These are phyloP conservation scores for Rambutsinella grinnellia DNA, from an alignment of 2,888 invertebrate species.

Conservation along the genomic window DNA sequence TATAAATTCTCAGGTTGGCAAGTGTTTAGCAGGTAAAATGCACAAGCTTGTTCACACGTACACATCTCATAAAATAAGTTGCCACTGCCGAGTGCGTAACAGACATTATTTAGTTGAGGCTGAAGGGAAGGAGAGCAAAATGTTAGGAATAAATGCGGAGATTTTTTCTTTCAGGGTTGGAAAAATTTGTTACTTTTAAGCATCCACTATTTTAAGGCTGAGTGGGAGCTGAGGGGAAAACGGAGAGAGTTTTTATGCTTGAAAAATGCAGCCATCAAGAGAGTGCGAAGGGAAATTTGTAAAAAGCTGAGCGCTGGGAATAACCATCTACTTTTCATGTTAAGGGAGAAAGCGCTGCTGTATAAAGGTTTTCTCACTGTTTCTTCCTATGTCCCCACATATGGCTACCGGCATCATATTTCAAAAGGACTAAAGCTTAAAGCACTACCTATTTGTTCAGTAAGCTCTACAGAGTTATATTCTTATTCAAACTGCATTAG, in stretches of 20 bases:
- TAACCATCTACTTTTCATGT: not conserved
- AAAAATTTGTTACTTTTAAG: conserved; percentile 18
- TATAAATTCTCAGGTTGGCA: not conserved
- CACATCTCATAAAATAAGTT: not conserved
- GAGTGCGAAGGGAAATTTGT: conserved; percentile 58
- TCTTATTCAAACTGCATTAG: no score
- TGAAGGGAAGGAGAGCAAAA: not conserved
- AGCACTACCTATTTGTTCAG: no score
- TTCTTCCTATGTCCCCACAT: conserved; percentile 18
- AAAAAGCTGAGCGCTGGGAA: conserved; percentile 28
- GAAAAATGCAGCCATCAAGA: conserved; percentile 60
- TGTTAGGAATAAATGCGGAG: conserved; percentile 12
- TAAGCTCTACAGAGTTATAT: no score
- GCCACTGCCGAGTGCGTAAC: not conserved
- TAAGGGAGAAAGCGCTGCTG: conserved; percentile 2
- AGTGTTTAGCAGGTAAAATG: not conserved
- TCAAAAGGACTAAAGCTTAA: no score
- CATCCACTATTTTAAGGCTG: not conserved
- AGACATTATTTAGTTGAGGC: not conserved
- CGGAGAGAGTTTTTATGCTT: conserved; percentile 41
- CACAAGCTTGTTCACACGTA: not conserved
- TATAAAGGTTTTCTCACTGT: conserved; percentile 23
- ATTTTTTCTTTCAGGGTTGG: not conserved
- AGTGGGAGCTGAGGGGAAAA: not conserved
- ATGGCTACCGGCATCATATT: conserved; percentile 24